A percentile compares a stretch with the other conserved stretches of the same genome.
Evolutionary conservation across 2,113 vertebrate genomes (phyloP).

Genomic region (Phocoena sinus): DNA sequence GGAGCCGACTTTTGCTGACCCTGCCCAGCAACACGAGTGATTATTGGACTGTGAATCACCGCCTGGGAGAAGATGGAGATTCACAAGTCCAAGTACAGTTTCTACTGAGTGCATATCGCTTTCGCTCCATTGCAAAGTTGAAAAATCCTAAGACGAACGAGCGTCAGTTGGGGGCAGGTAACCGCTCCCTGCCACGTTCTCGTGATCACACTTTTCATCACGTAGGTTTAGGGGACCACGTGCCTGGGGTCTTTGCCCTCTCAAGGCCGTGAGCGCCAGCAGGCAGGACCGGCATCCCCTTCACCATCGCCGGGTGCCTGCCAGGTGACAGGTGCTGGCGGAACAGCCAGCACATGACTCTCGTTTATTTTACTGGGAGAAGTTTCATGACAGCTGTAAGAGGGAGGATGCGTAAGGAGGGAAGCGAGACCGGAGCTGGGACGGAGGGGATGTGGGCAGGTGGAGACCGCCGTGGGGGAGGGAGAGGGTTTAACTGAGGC

Average conservation of each 20-base stretch:
- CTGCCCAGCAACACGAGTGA: neutral
- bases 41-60: neutral
- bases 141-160: neutral
- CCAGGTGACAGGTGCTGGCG: too few relatives aligned
- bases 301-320: rapidly evolving
- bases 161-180: rapidly evolving
- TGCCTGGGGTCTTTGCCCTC: neutral
- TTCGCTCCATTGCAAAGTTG: rapidly evolving
- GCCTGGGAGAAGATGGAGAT: neutral
- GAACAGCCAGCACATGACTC: too few relatives aligned
- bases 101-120: neutral
- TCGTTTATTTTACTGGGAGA: neutral
- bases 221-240: rapidly evolving
- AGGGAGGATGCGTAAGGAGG: rapidly evolving
- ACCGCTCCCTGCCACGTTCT: neutral
- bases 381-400: neutral
- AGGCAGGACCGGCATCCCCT: rapidly evolving
- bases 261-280: neutral
- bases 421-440: neutral
- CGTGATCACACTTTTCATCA: neutral
- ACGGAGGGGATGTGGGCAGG: too few relatives aligned
- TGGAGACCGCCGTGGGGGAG: rapidly evolving
- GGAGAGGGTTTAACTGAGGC: too few relatives aligned
- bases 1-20: neutral
- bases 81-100: neutral